Evolutionary conservation across 1,140 invertebrate genomes (phyloP).

Genomic region (Drosophila seguyi): DNA sequence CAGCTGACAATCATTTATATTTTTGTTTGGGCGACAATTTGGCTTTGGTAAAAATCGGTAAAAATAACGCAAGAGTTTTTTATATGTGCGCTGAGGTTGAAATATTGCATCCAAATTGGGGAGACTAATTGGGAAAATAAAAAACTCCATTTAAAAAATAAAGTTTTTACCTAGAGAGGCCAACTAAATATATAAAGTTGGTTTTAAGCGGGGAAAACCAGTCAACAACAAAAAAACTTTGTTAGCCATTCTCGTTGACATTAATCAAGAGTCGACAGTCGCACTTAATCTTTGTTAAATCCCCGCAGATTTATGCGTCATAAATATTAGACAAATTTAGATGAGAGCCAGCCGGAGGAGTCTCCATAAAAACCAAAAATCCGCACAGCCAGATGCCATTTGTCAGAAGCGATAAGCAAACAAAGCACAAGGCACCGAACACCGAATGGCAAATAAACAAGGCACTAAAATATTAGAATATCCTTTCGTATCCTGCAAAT

Average conservation of each 20-base stretch:
- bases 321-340: conserved; percentile 38
- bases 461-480: conserved; percentile 62
- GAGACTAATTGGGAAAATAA: conserved; percentile 3
- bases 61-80: conserved; percentile 13
- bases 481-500: conserved; percentile 7
- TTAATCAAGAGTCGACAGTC: conserved; percentile 40
- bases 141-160: not conserved
- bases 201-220: not conserved
- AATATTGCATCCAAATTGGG: conserved; percentile 15
- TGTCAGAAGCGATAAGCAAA: conserved; percentile 59
- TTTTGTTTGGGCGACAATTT: conserved; percentile 21
- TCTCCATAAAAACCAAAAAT: conserved; percentile 36
- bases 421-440: conserved; percentile 29
- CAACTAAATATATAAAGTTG: not conserved
- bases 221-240: not conserved
- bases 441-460: conserved; percentile 63
- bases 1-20: conserved; percentile 17
- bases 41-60: conserved; percentile 20
- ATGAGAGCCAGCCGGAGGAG: conserved; percentile 1
- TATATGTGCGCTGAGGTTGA: not conserved
- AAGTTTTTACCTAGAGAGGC: not conserved
- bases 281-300: conserved; percentile 40
- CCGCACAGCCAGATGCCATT: conserved; percentile 46
- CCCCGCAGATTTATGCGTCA: conserved; percentile 36
- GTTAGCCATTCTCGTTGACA: conserved; percentile 3